These are phyloP conservation scores for Tribolium freemani DNA, from an alignment of 2,888 invertebrate genomes.

Conservation along the genomic window DNA sequence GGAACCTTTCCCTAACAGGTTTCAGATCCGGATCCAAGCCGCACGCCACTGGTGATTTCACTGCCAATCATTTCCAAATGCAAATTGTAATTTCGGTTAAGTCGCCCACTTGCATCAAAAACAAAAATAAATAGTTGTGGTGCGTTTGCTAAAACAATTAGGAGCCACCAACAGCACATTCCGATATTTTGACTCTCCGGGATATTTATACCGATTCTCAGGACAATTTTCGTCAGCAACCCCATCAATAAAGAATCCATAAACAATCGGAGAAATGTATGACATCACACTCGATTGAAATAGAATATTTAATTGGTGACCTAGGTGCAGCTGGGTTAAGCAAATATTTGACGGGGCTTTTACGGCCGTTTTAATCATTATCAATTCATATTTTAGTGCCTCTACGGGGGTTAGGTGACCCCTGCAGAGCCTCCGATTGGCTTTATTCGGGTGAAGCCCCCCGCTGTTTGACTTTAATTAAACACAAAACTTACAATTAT, in stretches of 20 bases:
- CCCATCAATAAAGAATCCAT: slow-evolving; percentile 14
- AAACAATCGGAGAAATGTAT: slow-evolving; percentile 11
- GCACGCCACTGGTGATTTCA: neutral
- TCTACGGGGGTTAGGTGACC: slow-evolving; percentile 3
- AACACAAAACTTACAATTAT: slow-evolving; percentile 16
- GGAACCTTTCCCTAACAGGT: neutral
- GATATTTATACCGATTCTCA: slow-evolving; percentile 9
- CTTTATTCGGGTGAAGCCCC: slow-evolving; percentile 29
- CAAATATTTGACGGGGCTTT: neutral
- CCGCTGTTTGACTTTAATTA: slow-evolving; percentile 26
- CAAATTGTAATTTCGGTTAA: neutral
- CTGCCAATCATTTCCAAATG: no score
- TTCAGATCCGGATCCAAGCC: neutral
- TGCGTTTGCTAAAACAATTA: neutral
- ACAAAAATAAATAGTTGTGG: neutral
- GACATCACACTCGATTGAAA: slow-evolving; percentile 13
- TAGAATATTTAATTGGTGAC: slow-evolving; percentile 1
- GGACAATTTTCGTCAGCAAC: slow-evolving; percentile 6
- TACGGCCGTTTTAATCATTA: neutral
- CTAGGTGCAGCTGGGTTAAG: neutral
- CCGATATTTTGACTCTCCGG: slow-evolving; percentile 3
- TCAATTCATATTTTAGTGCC: slow-evolving; percentile 23
- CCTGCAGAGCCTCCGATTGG: slow-evolving; percentile 28
- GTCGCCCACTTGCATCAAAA: neutral
- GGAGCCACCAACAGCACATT: neutral